Conservation (phyloP, 2,113 vertebrate genomes). For the Oenanthe oenanthe region DNA sequence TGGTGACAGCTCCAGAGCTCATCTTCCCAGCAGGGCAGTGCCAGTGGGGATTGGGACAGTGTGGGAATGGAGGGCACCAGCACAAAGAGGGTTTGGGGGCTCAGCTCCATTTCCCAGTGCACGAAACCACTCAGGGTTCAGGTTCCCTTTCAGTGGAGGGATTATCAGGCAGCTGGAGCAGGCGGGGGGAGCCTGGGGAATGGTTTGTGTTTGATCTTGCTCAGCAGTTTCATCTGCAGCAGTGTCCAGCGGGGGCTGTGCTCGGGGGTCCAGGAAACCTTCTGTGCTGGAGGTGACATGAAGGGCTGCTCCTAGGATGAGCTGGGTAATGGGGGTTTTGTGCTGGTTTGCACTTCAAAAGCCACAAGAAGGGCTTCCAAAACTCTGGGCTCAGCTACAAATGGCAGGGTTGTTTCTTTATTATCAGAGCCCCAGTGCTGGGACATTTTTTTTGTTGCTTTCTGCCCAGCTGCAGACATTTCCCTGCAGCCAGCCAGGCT, state of each 20-base stretch:
- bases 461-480: not conserved
- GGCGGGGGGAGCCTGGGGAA: not conserved
- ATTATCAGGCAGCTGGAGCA: constrained; percentile 37
- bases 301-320: not conserved
- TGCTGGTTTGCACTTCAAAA: not conserved
- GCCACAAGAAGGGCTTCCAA: not conserved
- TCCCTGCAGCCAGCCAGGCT: not conserved
- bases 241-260: not conserved
- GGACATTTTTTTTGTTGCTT: not conserved
- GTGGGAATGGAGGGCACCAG: not conserved
- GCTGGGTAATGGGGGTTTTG: not conserved
- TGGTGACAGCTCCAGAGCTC: not conserved
- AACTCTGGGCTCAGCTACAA: not conserved
- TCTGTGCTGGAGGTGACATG: not conserved
- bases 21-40: not conserved
- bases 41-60: not conserved
- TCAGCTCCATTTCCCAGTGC: not conserved
- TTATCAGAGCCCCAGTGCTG: fast-evolving
- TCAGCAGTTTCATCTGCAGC: not conserved
- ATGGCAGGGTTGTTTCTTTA: not conserved
- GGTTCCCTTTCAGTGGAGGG: constrained; percentile 6
- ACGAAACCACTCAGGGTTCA: not conserved
- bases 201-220: constrained; percentile 14
- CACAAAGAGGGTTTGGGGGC: not conserved
- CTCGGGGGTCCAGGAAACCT: not conserved